phyloP scores from a whole-genome alignment of 2,888 invertebrate species.

The Neria commutata region DNA sequence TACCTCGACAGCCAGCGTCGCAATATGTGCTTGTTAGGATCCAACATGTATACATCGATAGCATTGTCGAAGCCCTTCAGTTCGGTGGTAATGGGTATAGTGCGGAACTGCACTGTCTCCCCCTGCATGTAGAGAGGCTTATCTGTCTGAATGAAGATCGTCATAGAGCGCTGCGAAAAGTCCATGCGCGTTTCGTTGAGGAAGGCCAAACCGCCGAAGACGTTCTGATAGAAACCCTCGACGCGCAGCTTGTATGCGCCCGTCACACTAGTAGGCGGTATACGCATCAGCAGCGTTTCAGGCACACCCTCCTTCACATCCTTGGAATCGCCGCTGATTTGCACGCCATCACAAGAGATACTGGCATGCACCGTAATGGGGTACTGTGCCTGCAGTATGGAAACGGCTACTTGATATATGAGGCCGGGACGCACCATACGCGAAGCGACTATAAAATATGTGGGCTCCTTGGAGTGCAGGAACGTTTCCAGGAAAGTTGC shows the following conservation, averaged over 20 bases:
- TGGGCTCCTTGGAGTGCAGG: constrained; percentile 60
- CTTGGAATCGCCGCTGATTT: constrained; percentile 82
- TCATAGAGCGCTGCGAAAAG: constrained; percentile 91
- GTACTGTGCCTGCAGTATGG: constrained; percentile 77
- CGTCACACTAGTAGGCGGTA: constrained; percentile 81
- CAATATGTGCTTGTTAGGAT: constrained; percentile 86
- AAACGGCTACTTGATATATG: constrained; percentile 86
- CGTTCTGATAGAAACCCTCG: constrained; percentile 73
- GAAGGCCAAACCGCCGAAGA: constrained; percentile 86
- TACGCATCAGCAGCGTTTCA: constrained; percentile 88
- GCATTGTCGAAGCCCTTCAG: constrained; percentile 89
- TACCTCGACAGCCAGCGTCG: constrained; percentile 87
- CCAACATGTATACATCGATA: constrained; percentile 89
- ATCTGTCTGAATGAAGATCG: constrained; percentile 93
- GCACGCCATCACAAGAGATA: constrained; percentile 87
- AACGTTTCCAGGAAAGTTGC: constrained; percentile 50
- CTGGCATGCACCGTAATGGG: constrained; percentile 87
- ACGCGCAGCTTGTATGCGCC: constrained; percentile 86
- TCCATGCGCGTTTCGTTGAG: constrained; percentile 82
- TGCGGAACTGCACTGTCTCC: constrained; percentile 86
- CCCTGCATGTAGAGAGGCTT: constrained; percentile 95
- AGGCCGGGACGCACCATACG: constrained; percentile 90
- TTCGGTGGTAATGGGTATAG: constrained; percentile 91
- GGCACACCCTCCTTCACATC: constrained; percentile 85
- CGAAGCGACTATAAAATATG: constrained; percentile 92